These are phyloP conservation scores for silkworm (Bombyx mori) DNA, from an alignment of 1,140 invertebrate species.

Conservation along the genomic window ASM3026992v2 NC_085125.1:12022001-12022500, in stretches of 20 bases:
- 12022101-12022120: constrained; percentile 47
- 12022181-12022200: constrained; percentile 34
- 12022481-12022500: constrained; percentile 33
- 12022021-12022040: constrained; percentile 25
- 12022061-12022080: constrained; percentile 22
- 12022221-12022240: constrained; percentile 27
- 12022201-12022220: constrained; percentile 25
- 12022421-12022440: constrained; percentile 36
- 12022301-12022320: constrained; percentile 49
- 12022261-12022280: constrained; percentile 30
- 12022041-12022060: constrained; percentile 43
- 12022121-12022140: constrained; percentile 31
- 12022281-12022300: constrained; percentile 31
- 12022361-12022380: constrained; percentile 41
- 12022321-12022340: constrained; percentile 31
- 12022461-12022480: constrained; percentile 47
- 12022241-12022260: constrained; percentile 45
- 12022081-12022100: constrained; percentile 19
- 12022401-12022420: constrained; percentile 38
- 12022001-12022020: constrained; percentile 33
- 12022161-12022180: constrained; percentile 36
- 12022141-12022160: constrained; percentile 26
- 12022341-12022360: constrained; percentile 26
- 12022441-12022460: constrained; percentile 32
- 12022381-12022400: constrained; percentile 41